Conservation (phyloP, 2,113 vertebrate genomes). For the Oxygymnocypris stewartii region DNA sequence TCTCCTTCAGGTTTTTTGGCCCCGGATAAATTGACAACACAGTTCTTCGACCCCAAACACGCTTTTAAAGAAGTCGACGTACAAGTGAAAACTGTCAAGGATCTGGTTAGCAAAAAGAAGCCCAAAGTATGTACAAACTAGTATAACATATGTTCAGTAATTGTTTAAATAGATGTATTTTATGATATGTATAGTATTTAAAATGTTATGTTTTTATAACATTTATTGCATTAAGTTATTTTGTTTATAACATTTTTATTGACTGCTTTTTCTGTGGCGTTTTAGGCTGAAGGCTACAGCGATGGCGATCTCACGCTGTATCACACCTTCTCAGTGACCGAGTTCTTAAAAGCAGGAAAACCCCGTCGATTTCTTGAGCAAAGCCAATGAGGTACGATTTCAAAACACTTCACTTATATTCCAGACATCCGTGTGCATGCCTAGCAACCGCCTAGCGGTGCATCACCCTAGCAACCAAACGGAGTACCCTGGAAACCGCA, state of each 20-base stretch:
- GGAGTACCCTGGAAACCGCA: no score
- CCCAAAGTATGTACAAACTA: slow-evolving; percentile 81
- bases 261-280: slow-evolving; percentile 15
- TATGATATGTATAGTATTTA: no score
- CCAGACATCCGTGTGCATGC: neutral
- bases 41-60: slow-evolving; percentile 96
- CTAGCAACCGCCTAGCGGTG: no score
- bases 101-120: slow-evolving; percentile 87
- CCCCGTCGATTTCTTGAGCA: slow-evolving; percentile 89
- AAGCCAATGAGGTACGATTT: slow-evolving; percentile 84
- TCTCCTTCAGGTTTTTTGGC: slow-evolving; percentile 84
- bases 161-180: neutral
- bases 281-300: slow-evolving; percentile 90
- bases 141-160: neutral
- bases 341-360: slow-evolving; percentile 90
- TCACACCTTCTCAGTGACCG: slow-evolving; percentile 80
- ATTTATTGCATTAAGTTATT: neutral
- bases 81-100: slow-evolving; percentile 86
- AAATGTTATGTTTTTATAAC: no score
- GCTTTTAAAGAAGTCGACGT: slow-evolving; percentile 98
- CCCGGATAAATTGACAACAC: slow-evolving; percentile 91
- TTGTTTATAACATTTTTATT: neutral
- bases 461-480: no score
- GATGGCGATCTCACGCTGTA: slow-evolving; percentile 89
- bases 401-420: neutral